phyloP scores from a whole-genome alignment of 1,140 invertebrate species.

The Pseudomyrmex concolor region DNA sequence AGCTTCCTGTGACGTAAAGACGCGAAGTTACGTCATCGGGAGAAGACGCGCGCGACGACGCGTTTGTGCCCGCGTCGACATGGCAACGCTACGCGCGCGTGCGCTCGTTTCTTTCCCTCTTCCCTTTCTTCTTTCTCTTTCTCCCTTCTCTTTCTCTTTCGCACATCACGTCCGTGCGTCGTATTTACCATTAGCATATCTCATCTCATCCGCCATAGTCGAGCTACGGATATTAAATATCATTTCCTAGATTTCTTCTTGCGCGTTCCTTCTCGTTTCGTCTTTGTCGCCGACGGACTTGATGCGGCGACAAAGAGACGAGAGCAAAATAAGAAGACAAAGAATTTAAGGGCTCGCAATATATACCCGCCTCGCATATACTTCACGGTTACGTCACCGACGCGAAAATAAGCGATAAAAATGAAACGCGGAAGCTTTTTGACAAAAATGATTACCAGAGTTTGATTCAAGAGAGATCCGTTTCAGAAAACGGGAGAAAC shows the following conservation, averaged over 20 bases:
- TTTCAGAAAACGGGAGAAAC: too few species aligned
- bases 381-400: not conserved
- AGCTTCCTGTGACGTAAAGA: conserved; percentile 74
- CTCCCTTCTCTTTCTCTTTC: conserved; percentile 23
- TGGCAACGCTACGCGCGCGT: conserved; percentile 70
- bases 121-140: not conserved
- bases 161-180: conserved; percentile 29
- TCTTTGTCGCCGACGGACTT: not conserved
- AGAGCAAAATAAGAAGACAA: too few species aligned
- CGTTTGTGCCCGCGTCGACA: conserved; percentile 67
- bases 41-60: conserved; percentile 51
- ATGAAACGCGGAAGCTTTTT: not conserved
- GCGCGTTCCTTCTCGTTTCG: not conserved
- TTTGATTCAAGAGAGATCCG: not conserved
- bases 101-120: conserved; percentile 19
- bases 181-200: conserved; percentile 70
- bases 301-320: not conserved
- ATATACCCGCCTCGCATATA: conserved; percentile 1
- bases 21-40: conserved; percentile 76
- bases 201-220: conserved; percentile 64
- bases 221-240: conserved; percentile 63
- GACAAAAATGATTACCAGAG: conserved; percentile 9
- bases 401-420: not conserved
- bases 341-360: not conserved
- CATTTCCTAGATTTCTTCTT: conserved; percentile 31